Conservation (phyloP, 2,113 vertebrate species). For the cat (Felis catus) region F.catus_Fca126_mat1.0 CM031416.1:114251001-114251500, state of each 20-base stretch:
- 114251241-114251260: neutral
- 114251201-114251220: neutral
- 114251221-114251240: neutral
- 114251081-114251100: neutral
- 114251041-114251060: neutral
- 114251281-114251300: neutral
- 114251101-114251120: neutral
- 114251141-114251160: neutral
- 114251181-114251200: neutral
- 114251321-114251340: neutral
- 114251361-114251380: neutral
- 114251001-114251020: conserved; percentile 2
- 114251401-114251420: neutral
- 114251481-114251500: neutral
- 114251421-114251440: conserved; percentile 1
- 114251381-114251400: neutral
- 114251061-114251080: neutral
- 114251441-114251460: neutral
- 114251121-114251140: neutral
- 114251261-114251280: neutral
- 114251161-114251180: neutral
- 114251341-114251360: neutral
- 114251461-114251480: neutral
- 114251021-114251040: neutral
- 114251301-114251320: neutral